These are phyloP conservation scores for Benthosema pterotum DNA, from an alignment of 2,797 vertebrate genomes.

Conservation along the genomic window DNA sequence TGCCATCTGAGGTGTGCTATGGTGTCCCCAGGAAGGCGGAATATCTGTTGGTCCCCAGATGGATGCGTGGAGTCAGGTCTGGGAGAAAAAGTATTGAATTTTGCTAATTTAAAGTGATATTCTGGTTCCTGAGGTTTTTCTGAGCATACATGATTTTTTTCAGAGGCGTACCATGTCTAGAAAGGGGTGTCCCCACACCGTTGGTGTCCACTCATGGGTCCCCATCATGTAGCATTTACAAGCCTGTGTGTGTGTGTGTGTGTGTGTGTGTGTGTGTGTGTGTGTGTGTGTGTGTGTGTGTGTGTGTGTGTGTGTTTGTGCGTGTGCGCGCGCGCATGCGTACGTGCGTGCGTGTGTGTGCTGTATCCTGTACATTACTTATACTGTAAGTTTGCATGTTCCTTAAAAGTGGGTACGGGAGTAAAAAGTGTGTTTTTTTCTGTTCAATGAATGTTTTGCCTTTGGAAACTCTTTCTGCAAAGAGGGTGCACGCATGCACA, in stretches of 20 bases:
- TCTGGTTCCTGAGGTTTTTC: too few species aligned
- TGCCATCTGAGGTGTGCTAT: too few species aligned
- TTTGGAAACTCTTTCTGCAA: slow-evolving; percentile 40
- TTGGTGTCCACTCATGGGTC: too few species aligned
- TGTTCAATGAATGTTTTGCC: slow-evolving; percentile 67
- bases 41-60: too few species aligned
- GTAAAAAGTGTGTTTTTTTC: slow-evolving; percentile 61
- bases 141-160: too few species aligned
- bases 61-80: too few species aligned
- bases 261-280: slow-evolving; percentile 1
- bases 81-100: too few species aligned
- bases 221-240: too few species aligned
- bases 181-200: too few species aligned
- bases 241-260: slow-evolving; percentile 8
- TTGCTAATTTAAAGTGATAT: too few species aligned
- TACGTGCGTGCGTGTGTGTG: slow-evolving; percentile 26
- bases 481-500: slow-evolving; percentile 40
- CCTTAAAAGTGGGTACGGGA: background rate
- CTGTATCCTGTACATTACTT: slow-evolving; percentile 46
- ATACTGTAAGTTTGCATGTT: slow-evolving; percentile 51
- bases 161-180: too few species aligned
- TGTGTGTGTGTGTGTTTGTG: background rate
- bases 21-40: too few species aligned
- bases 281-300: background rate
- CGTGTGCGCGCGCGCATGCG: slow-evolving; percentile 6